Evolutionary conservation across 2,888 invertebrate genomes (phyloP).

Genomic region (Punctoribates punctum): DNA sequence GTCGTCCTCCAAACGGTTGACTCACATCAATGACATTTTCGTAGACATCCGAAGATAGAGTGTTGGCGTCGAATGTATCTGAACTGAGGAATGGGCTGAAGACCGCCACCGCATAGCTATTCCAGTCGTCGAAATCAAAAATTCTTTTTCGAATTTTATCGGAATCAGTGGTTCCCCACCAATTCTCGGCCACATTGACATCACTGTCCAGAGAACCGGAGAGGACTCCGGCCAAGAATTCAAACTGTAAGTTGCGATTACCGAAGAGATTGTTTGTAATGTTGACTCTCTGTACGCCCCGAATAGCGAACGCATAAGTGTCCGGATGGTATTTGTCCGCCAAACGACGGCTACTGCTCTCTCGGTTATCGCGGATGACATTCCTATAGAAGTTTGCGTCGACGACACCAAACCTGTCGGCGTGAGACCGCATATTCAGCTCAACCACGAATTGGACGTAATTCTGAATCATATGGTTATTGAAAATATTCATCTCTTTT

Average conservation of each 20-base stretch:
- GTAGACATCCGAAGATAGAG: slow-evolving; percentile 41
- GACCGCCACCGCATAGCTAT: slow-evolving; percentile 88
- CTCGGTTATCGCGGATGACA: slow-evolving; percentile 68
- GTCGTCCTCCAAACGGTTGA: slow-evolving; percentile 68
- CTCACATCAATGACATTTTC: slow-evolving; percentile 58
- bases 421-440: slow-evolving; percentile 83
- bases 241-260: slow-evolving; percentile 71
- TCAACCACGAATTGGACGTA: slow-evolving; percentile 77
- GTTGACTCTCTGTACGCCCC: slow-evolving; percentile 88
- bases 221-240: slow-evolving; percentile 77
- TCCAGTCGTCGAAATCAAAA: slow-evolving; percentile 99
- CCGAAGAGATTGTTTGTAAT: slow-evolving; percentile 83
- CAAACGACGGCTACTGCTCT: slow-evolving; percentile 50
- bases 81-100: slow-evolving; percentile 69
- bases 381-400: slow-evolving; percentile 74
- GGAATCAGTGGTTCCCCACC: slow-evolving; percentile 85
- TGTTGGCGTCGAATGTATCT: slow-evolving; percentile 44
- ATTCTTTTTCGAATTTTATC: slow-evolving; percentile 73
- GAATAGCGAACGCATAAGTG: slow-evolving; percentile 82
- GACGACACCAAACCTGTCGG: slow-evolving; percentile 72
- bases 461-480: slow-evolving; percentile 75
- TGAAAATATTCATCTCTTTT: slow-evolving; percentile 78
- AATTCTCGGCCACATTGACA: slow-evolving; percentile 86
- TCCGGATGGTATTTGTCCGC: slow-evolving; percentile 56
- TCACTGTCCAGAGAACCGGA: slow-evolving; percentile 82